Conservation (phyloP, 1,140 invertebrate species). For the Procambarus clarkii region DNA sequence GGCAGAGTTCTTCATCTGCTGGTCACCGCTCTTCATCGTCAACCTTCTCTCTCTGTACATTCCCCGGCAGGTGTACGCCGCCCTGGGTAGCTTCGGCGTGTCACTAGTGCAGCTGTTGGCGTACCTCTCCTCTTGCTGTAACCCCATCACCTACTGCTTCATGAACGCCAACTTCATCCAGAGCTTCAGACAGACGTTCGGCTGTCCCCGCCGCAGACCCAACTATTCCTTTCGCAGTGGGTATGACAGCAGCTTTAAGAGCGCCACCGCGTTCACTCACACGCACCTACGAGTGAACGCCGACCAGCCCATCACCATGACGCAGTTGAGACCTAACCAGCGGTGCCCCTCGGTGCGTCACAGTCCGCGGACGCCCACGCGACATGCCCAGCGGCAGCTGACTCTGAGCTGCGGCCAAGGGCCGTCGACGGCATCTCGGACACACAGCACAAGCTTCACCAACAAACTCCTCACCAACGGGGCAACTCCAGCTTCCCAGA, state of each 20-base stretch:
- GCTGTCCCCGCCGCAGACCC: slow-evolving; percentile 76
- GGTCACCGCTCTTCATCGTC: slow-evolving; percentile 91
- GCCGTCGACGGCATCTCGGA: neutral
- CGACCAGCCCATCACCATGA: neutral
- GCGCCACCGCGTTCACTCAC: neutral
- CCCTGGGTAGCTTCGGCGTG: slow-evolving; percentile 85
- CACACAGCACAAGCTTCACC: no score
- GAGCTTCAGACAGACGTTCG: slow-evolving; percentile 85
- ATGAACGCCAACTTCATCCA: slow-evolving; percentile 93
- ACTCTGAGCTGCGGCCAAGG: neutral
- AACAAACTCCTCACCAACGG: no score
- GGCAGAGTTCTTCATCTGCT: slow-evolving; percentile 94
- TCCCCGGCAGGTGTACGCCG: slow-evolving; percentile 82
- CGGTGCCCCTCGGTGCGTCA: no score
- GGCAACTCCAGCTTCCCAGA: no score
- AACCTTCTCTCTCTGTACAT: slow-evolving; percentile 88
- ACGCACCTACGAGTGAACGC: neutral
- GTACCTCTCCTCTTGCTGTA: slow-evolving; percentile 91
- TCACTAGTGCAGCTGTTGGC: slow-evolving; percentile 88
- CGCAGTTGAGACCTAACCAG: neutral
- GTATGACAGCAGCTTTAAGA: neutral
- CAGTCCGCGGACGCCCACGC: no score
- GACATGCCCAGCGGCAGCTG: no score
- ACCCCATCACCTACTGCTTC: slow-evolving; percentile 96
- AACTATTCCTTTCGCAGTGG: neutral